Evolutionary conservation across 2,113 vertebrate genomes (phyloP).

Genomic region (Ginglymostoma cirratum): DNA sequence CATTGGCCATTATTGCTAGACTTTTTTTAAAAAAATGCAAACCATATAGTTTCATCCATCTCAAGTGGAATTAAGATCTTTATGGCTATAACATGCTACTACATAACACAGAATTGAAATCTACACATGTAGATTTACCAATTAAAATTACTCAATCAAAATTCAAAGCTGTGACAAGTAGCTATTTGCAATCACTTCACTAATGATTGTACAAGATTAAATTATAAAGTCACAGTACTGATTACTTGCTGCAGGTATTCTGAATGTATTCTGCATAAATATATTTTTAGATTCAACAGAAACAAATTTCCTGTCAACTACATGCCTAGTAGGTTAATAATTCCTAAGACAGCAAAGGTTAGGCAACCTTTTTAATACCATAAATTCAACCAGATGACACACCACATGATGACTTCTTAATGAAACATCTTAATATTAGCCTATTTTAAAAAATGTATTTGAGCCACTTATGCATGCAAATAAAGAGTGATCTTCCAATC

Average conservation of each 20-base stretch:
- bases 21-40: not conserved
- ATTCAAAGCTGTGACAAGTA: not conserved
- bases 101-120: not conserved
- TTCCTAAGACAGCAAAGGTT: not conserved
- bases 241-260: not conserved
- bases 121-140: not conserved
- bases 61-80: not conserved
- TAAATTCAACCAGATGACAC: not conserved
- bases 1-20: not conserved
- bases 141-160: not conserved
- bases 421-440: not conserved
- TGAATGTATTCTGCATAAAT: not conserved
- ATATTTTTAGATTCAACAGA: constrained; percentile 13
- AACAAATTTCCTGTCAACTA: not conserved
- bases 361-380: not conserved
- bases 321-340: not conserved
- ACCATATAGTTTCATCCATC: not conserved
- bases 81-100: not conserved
- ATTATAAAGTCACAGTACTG: not conserved
- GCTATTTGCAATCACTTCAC: not conserved
- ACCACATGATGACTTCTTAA: constrained; percentile 3
- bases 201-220: not conserved
- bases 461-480: not conserved
- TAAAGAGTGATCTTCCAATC: constrained; percentile 3
- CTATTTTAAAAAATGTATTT: not conserved